A percentile compares a stretch with the other conserved stretches of the same genome.
Evolutionary conservation across 2,797 vertebrate genomes (phyloP).

Genomic region (Platyrinchus mystaceus): DNA sequence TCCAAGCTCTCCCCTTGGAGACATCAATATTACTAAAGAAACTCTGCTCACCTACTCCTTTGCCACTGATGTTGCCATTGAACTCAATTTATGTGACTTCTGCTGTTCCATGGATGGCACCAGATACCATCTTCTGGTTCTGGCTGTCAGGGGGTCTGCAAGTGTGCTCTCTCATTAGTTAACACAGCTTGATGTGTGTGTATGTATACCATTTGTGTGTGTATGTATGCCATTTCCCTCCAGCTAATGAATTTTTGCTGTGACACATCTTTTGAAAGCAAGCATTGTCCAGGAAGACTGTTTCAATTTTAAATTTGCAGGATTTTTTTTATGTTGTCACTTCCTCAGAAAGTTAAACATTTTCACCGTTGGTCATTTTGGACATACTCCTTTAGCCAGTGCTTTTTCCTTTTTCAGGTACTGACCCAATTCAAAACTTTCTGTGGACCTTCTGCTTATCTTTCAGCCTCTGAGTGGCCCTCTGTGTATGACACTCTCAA

Average conservation of each 20-base stretch:
- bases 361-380: not conserved
- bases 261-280: not conserved
- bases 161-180: not conserved
- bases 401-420: not conserved
- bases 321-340: not conserved
- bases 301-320: not conserved
- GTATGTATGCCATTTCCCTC: not conserved
- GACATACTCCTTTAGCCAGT: not conserved
- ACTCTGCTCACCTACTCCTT: not conserved
- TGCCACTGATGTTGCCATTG: not conserved
- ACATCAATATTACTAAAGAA: not conserved
- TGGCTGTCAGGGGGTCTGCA: not conserved
- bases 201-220: not conserved
- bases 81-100: not conserved
- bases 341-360: not conserved
- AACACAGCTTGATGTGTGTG: not conserved
- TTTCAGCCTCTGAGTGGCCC: not conserved
- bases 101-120: not conserved
- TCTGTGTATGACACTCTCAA: not conserved
- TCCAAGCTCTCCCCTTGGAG: no score
- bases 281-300: not conserved
- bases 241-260: not conserved
- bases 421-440: not conserved
- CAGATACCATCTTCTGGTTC: not conserved
- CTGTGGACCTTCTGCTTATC: not conserved